Conservation (phyloP, 2,797 vertebrate species). For the Lepilemur ruficaudatus region DNA sequence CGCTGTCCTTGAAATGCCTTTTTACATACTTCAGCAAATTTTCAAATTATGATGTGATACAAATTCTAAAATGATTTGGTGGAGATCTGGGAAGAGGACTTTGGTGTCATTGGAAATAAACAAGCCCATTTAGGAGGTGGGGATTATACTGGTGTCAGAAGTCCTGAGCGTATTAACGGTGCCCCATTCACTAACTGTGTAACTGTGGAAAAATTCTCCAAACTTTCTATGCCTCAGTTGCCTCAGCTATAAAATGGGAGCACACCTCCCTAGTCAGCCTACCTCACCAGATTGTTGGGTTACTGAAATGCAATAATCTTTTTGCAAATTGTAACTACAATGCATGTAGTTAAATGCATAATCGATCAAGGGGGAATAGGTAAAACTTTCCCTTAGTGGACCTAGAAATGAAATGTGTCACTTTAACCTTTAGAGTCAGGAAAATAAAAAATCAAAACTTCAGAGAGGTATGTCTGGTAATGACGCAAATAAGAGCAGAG, state of each 20-base stretch:
- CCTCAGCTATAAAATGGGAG: neutral
- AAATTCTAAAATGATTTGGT: neutral
- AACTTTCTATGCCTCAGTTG: neutral
- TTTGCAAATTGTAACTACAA: neutral
- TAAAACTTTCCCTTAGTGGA: neutral
- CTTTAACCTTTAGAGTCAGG: neutral
- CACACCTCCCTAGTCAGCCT: neutral
- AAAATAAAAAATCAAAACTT: neutral
- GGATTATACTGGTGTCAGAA: neutral
- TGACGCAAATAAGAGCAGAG: neutral
- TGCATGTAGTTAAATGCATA: neutral
- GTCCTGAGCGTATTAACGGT: neutral
- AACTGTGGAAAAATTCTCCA: neutral
- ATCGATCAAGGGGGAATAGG: neutral
- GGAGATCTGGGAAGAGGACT: neutral
- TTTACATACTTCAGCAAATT: neutral
- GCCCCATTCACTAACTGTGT: neutral
- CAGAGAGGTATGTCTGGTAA: neutral
- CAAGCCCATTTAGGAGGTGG: neutral
- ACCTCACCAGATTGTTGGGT: neutral
- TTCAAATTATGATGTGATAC: neutral
- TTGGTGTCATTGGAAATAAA: neutral
- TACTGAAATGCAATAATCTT: neutral
- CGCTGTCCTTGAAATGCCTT: conserved; percentile 18
- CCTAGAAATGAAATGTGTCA: neutral